phyloP scores from a whole-genome alignment of 2,113 vertebrate genomes.

The Prinia subflava region DNA sequence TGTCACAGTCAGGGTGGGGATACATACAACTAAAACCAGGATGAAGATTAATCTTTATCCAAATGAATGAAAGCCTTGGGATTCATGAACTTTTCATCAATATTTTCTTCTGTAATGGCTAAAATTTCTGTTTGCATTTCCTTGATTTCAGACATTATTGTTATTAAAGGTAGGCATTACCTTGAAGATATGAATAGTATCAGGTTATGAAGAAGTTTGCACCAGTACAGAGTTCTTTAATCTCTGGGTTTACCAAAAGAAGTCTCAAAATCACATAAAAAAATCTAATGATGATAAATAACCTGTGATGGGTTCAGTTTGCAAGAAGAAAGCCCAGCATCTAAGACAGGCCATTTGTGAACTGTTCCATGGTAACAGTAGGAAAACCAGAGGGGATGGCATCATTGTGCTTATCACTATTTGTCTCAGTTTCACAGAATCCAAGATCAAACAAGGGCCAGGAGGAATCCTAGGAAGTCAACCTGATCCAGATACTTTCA shows the following conservation, averaged over 20 bases:
- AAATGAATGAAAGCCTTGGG: background rate
- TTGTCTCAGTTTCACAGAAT: background rate
- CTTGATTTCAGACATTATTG: background rate
- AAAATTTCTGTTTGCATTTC: background rate
- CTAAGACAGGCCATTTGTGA: background rate
- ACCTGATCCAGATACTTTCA: background rate
- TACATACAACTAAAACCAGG: background rate
- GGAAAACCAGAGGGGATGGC: background rate
- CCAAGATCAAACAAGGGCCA: background rate
- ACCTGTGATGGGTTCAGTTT: background rate
- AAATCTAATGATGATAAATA: background rate
- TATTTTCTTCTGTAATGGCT: background rate
- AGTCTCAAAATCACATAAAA: background rate
- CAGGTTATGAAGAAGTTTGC: background rate
- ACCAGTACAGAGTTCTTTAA: background rate
- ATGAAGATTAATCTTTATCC: background rate
- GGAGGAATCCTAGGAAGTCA: background rate
- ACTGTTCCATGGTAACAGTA: background rate
- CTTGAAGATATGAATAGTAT: background rate
- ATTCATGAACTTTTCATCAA: background rate
- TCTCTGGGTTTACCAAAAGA: background rate
- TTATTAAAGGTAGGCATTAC: background rate
- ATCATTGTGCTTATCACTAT: background rate
- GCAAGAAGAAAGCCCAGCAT: background rate
- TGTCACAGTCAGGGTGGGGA: background rate